Percentiles rank a stretch among this genome's conserved stretches.
These are phyloP conservation scores for Endomychus coccineus DNA, from an alignment of 2,888 invertebrate species.

Conservation along the genomic window DNA sequence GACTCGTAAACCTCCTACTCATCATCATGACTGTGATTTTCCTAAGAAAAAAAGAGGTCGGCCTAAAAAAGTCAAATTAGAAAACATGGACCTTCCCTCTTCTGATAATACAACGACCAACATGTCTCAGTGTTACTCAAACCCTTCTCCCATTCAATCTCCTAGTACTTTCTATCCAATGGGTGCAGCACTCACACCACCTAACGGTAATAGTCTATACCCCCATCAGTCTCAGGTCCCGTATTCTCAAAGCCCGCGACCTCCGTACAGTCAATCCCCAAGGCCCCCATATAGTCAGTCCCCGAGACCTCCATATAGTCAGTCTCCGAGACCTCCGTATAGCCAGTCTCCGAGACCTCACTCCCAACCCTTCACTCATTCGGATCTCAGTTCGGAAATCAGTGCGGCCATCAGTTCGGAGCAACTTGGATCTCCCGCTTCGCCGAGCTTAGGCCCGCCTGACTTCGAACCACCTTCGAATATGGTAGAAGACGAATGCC, in stretches of 20 bases:
- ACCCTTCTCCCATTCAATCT: slow-evolving; percentile 46
- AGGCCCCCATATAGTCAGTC: slow-evolving; percentile 42
- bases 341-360: slow-evolving; percentile 39
- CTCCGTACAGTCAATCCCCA: slow-evolving; percentile 32
- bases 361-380: slow-evolving; percentile 56
- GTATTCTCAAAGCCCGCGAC: slow-evolving; percentile 29
- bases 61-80: slow-evolving; percentile 76
- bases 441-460: slow-evolving; percentile 58
- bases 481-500: slow-evolving; percentile 47
- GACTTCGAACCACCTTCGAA: slow-evolving; percentile 70
- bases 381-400: slow-evolving; percentile 69
- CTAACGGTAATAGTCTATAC: slow-evolving; percentile 39
- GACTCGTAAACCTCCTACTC: slow-evolving; percentile 44
- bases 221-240: slow-evolving; percentile 34
- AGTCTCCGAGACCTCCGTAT: slow-evolving; percentile 30
- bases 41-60: slow-evolving; percentile 83
- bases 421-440: slow-evolving; percentile 59
- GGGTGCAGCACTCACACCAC: slow-evolving; percentile 40
- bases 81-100: slow-evolving; percentile 48
- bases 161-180: slow-evolving; percentile 46
- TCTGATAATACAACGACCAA: slow-evolving; percentile 43
- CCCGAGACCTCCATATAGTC: slow-evolving; percentile 41
- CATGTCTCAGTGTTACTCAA: slow-evolving; percentile 46
- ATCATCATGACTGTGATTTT: slow-evolving; percentile 49
- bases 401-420: slow-evolving; percentile 70